Evolutionary conservation across 2,888 invertebrate genomes (phyloP).

Genomic region (Meliscaeva auricollis): DNA sequence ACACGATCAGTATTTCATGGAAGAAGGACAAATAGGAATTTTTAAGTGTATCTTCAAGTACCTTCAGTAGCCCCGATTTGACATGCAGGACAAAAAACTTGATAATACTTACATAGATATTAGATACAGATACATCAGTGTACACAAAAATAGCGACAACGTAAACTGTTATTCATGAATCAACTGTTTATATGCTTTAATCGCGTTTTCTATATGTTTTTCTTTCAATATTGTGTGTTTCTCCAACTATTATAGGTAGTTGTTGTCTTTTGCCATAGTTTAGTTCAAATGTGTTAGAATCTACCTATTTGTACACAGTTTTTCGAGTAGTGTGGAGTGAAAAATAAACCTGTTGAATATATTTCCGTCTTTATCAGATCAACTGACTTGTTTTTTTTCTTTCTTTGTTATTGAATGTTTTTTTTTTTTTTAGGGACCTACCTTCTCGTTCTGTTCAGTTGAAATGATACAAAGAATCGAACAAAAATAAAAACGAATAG

Average conservation of each 20-base stretch:
- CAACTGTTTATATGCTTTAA: background rate
- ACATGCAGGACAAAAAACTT: background rate
- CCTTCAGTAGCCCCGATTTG: slow-evolving; percentile 12
- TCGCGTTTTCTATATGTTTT: slow-evolving; percentile 8
- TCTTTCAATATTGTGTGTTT: background rate
- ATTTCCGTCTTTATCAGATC: slow-evolving; percentile 68
- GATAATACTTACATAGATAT: background rate
- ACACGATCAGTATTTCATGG: background rate
- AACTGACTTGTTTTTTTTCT: slow-evolving; percentile 30
- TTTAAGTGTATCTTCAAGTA: background rate
- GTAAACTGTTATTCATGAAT: slow-evolving; percentile 15
- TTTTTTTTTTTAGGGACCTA: too few relatives aligned
- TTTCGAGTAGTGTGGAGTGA: slow-evolving; percentile 47
- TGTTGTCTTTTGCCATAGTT: slow-evolving; percentile 2
- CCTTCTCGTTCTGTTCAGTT: slow-evolving; percentile 21
- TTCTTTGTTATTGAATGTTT: slow-evolving; percentile 12
- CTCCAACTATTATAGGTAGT: background rate
- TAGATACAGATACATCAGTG: background rate
- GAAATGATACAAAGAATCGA: background rate
- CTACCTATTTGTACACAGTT: background rate
- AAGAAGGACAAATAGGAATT: background rate
- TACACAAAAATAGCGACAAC: slow-evolving; percentile 8
- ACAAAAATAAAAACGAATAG: background rate
- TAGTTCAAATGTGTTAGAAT: slow-evolving; percentile 10
- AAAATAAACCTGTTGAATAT: slow-evolving; percentile 20